These are phyloP conservation scores for Scolopax bukidnonensis DNA, from an alignment of 2,797 vertebrate species.

Conservation along the genomic window DNA sequence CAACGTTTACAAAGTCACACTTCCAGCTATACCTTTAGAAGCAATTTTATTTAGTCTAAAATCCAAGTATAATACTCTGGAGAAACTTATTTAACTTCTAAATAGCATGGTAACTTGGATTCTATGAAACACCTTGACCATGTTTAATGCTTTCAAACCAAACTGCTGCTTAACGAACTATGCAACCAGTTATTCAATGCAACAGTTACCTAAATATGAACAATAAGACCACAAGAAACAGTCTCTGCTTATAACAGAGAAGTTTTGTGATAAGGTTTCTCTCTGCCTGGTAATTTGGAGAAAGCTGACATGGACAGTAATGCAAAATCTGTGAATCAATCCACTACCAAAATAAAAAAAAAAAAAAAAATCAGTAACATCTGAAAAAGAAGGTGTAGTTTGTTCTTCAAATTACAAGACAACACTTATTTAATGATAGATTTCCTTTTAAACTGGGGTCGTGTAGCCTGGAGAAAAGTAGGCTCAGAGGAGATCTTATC, in stretches of 20 bases:
- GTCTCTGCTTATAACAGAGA: not conserved
- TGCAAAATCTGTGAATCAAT: not conserved
- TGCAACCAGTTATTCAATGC: fast-evolving
- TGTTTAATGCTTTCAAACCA: not conserved
- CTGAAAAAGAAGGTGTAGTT: not conserved
- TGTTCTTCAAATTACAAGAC: not conserved
- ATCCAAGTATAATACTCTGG: not conserved
- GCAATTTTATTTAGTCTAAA: not conserved
- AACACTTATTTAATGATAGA: not conserved
- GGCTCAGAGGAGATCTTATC: not conserved
- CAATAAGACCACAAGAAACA: not conserved
- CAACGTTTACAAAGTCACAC: not conserved
- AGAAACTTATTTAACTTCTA: not conserved
- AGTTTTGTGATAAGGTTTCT: not conserved
- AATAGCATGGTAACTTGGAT: not conserved
- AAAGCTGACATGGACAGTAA: not conserved
- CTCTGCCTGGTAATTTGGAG: not conserved
- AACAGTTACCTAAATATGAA: not conserved
- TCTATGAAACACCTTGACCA: not conserved
- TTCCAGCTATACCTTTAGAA: not conserved
- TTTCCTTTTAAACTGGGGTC: not conserved
- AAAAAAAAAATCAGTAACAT: not conserved
- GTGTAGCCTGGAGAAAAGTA: not conserved
- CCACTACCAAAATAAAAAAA: not conserved
- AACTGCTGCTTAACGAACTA: not conserved